These are phyloP conservation scores for Dermochelys coriacea DNA, from an alignment of 2,797 vertebrate genomes.

Conservation along the genomic window DNA sequence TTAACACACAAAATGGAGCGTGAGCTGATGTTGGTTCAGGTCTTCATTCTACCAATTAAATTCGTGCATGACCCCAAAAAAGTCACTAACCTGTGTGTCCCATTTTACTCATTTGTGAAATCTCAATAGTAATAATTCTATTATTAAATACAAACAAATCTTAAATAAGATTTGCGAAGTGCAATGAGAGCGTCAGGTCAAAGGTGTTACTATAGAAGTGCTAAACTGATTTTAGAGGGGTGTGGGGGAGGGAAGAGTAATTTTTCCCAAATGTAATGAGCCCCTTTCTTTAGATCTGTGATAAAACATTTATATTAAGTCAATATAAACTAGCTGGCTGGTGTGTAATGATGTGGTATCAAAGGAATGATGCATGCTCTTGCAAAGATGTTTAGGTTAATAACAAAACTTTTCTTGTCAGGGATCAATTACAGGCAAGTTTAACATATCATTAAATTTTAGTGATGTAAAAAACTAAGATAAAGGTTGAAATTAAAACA, in stretches of 20 bases:
- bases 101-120: neutral
- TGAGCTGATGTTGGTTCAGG: neutral
- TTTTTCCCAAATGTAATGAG: neutral
- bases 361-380: neutral
- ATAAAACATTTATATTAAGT: neutral
- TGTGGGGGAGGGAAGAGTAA: neutral
- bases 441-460: neutral
- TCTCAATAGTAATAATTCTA: neutral
- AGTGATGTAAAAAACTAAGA: neutral
- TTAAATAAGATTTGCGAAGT: neutral
- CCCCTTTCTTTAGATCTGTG: neutral
- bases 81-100: accelerated
- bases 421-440: neutral
- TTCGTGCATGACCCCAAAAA: neutral
- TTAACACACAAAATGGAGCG: neutral
- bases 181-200: neutral
- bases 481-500: neutral
- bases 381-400: neutral
- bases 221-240: neutral
- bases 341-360: neutral
- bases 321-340: neutral
- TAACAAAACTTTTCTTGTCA: neutral
- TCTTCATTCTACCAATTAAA: neutral
- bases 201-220: neutral
- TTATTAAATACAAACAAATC: neutral